phyloP scores from a whole-genome alignment of 2,888 invertebrate species.

The Campopleginae sp. region DNA sequence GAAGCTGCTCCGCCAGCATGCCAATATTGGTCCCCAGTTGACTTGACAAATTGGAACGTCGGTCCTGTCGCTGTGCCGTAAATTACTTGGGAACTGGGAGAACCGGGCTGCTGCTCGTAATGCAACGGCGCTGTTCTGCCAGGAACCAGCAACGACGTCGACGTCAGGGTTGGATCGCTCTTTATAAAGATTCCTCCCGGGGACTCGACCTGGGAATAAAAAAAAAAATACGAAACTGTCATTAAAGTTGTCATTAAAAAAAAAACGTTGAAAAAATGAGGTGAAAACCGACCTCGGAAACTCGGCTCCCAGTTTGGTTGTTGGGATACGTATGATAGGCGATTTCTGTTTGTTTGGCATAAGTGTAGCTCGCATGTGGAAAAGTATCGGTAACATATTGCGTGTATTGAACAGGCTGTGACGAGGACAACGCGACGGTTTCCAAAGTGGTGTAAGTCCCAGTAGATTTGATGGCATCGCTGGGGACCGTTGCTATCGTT shows the following conservation, averaged over 20 bases:
- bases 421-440: slow-evolving; percentile 86
- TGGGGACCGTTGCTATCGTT: slow-evolving; percentile 78
- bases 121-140: slow-evolving; percentile 84
- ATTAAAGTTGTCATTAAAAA: too few species aligned
- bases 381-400: slow-evolving; percentile 80
- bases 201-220: slow-evolving; percentile 76
- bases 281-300: slow-evolving; percentile 76
- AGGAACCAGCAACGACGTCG: slow-evolving; percentile 86
- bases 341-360: slow-evolving; percentile 79
- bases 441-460: slow-evolving; percentile 88
- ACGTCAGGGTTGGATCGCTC: slow-evolving; percentile 88
- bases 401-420: slow-evolving; percentile 80
- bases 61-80: slow-evolving; percentile 85
- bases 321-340: slow-evolving; percentile 76
- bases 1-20: slow-evolving; percentile 68
- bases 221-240: neutral
- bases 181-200: slow-evolving; percentile 87
- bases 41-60: slow-evolving; percentile 86
- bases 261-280: neutral
- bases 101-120: slow-evolving; percentile 86
- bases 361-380: slow-evolving; percentile 77
- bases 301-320: slow-evolving; percentile 75
- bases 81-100: slow-evolving; percentile 87
- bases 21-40: slow-evolving; percentile 81
- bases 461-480: slow-evolving; percentile 78